phyloP scores from a whole-genome alignment of 1,140 invertebrate species.

The Drosophila asahinai region DNA sequence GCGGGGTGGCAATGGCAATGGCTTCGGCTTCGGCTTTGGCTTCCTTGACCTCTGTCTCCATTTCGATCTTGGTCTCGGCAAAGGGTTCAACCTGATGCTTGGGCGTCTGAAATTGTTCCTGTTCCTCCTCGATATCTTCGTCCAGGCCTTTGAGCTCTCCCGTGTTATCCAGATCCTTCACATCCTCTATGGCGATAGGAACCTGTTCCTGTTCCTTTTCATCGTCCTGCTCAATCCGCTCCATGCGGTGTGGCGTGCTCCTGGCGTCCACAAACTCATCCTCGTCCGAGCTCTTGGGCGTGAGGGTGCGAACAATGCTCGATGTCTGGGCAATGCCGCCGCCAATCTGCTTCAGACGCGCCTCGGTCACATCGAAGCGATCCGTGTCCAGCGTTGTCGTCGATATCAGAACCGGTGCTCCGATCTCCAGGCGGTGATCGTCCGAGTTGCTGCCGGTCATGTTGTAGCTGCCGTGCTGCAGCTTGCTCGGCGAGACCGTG shows the following conservation, averaged over 20 bases:
- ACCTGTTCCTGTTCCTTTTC: conserved; percentile 8
- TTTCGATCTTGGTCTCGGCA: not conserved
- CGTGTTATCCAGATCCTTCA: not conserved
- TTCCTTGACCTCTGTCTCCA: not conserved
- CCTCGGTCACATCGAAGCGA: conserved; percentile 78
- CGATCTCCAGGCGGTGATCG: conserved; percentile 81
- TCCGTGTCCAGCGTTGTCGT: conserved; percentile 82
- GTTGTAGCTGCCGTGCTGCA: conserved; percentile 77
- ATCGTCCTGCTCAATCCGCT: conserved; percentile 11
- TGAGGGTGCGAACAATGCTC: conserved; percentile 59
- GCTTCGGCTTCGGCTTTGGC: not conserved
- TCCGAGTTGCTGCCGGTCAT: conserved; percentile 82
- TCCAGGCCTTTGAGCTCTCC: not conserved
- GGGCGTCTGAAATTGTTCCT: conserved; percentile 33
- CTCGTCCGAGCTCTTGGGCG: conserved; percentile 74
- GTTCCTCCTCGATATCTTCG: conserved; percentile 1
- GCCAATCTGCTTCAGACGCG: conserved; percentile 71
- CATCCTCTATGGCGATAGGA: not conserved
- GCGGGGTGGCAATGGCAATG: not conserved
- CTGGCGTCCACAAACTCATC: conserved; percentile 78
- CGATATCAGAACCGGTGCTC: conserved; percentile 82
- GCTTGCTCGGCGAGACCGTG: conserved; percentile 58
- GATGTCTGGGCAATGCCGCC: conserved; percentile 75
- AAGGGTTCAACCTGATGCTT: conserved; percentile 24
- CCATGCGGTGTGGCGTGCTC: conserved; percentile 47